Conservation (phyloP, 2,888 invertebrate genomes). For the Lydus trimaculatus region DNA sequence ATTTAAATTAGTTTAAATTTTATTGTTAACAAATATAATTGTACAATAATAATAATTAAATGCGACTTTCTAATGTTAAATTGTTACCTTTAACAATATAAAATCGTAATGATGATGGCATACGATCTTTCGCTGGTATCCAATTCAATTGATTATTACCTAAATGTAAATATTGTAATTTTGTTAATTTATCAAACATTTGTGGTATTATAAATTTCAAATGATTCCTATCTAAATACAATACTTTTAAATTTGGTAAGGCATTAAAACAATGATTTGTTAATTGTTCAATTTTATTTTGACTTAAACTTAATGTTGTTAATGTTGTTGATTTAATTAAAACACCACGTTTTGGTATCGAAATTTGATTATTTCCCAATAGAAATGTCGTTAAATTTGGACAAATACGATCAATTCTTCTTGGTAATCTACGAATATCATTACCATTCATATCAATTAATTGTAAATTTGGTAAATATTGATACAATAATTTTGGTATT, state of each 20-base stretch:
- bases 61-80: not conserved
- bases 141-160: constrained; percentile 44
- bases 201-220: constrained; percentile 42
- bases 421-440: constrained; percentile 45
- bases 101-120: constrained; percentile 18
- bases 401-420: constrained; percentile 35
- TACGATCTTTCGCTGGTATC: constrained; percentile 17
- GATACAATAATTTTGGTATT: constrained; percentile 32
- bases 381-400: constrained; percentile 48
- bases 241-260: constrained; percentile 45
- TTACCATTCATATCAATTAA: constrained; percentile 54
- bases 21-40: not conserved
- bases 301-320: constrained; percentile 49
- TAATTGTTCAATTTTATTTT: constrained; percentile 44
- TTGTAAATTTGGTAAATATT: constrained; percentile 45
- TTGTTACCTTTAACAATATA: constrained; percentile 28
- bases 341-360: constrained; percentile 44
- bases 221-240: constrained; percentile 53
- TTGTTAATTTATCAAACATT: constrained; percentile 43
- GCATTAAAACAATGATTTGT: constrained; percentile 37
- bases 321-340: constrained; percentile 47
- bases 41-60: not conserved
- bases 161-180: constrained; percentile 51
- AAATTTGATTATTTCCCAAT: constrained; percentile 40
- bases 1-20: not conserved